Conservation (phyloP, 2,113 vertebrate genomes). For the Nansenia antarctica region DNA sequence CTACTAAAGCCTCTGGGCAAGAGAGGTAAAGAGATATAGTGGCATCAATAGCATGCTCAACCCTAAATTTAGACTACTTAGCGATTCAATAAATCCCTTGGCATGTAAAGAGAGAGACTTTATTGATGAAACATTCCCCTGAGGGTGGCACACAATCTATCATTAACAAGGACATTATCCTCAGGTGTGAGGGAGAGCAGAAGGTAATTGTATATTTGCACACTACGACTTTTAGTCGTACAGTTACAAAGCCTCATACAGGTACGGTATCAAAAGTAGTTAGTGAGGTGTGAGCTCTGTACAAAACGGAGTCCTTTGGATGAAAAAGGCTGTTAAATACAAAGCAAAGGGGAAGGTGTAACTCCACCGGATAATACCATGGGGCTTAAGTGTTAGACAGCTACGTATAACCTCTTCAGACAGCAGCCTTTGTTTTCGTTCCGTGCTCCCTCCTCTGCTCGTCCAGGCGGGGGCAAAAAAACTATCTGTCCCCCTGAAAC, state of each 20-base stretch:
- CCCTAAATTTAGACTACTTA: conserved; percentile 58
- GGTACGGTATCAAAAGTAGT: neutral
- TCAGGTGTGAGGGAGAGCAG: conserved; percentile 25
- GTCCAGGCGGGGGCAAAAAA: conserved; percentile 22
- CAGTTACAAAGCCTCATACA: conserved; percentile 15
- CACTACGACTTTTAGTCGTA: conserved; percentile 12
- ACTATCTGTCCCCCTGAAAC: conserved; percentile 32
- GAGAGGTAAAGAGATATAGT: conserved; percentile 10
- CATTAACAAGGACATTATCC: conserved; percentile 44
- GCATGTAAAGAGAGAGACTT: conserved; percentile 40
- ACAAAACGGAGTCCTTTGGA: neutral
- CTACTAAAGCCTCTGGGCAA: conserved; percentile 11
- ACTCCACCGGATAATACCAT: neutral
- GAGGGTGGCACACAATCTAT: conserved; percentile 39
- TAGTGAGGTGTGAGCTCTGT: conserved; percentile 5
- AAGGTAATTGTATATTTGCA: conserved; percentile 37
- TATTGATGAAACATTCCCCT: conserved; percentile 32
- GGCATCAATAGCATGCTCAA: conserved; percentile 42
- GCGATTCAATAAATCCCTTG: conserved; percentile 44
- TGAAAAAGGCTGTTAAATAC: neutral
- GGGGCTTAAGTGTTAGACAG: neutral
- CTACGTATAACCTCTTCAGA: conserved; percentile 21
- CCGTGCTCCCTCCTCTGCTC: conserved; percentile 5
- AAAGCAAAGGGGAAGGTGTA: conserved; percentile 1
- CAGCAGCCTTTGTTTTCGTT: conserved; percentile 21